Conservation (phyloP, 2,113 vertebrate genomes). For the Pampusana beccarii region DNA sequence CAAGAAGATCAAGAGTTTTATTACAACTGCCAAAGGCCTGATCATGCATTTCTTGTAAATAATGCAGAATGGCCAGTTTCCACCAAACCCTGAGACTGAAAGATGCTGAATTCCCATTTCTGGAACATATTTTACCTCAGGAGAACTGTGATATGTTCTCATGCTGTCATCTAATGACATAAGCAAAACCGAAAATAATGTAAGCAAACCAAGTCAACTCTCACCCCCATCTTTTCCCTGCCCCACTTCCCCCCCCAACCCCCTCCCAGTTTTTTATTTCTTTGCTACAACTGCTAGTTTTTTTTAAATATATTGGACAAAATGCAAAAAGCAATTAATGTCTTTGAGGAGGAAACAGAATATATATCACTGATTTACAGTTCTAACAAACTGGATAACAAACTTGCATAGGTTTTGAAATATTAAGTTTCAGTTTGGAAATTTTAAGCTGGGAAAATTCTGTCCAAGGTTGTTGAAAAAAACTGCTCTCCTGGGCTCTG, state of each 20-base stretch:
- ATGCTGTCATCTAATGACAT: neutral
- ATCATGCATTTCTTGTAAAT: neutral
- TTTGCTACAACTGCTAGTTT: neutral
- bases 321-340: neutral
- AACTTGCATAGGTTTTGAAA: neutral
- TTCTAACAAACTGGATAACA: neutral
- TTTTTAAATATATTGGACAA: neutral
- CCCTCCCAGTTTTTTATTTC: neutral
- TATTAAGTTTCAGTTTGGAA: neutral
- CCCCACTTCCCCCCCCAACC: too few species aligned
- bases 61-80: neutral
- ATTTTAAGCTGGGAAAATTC: neutral
- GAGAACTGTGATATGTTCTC: neutral
- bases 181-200: neutral
- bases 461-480: neutral
- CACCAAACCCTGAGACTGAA: neutral
- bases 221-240: accelerated
- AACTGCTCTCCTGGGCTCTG: neutral
- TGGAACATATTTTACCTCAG: neutral
- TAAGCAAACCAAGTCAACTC: neutral
- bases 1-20: neutral
- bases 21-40: neutral
- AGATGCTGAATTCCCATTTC: slow-evolving; percentile 8
- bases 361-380: neutral
- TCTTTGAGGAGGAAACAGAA: neutral